phyloP scores from a whole-genome alignment of 2,113 vertebrate genomes.

The Calidris pygmaea region DNA sequence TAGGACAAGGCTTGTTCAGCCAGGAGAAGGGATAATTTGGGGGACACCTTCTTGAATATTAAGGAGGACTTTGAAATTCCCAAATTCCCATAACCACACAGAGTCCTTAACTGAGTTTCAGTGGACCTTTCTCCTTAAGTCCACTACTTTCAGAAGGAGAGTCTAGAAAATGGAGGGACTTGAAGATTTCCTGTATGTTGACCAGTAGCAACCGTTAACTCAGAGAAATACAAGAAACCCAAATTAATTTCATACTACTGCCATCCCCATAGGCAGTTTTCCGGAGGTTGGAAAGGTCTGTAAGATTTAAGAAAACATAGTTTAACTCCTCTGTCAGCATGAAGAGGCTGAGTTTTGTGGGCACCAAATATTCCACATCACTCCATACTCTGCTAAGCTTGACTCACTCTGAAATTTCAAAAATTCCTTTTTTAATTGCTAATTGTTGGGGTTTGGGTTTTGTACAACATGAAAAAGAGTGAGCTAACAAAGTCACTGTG shows the following conservation, averaged over 20 bases:
- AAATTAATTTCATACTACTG: background rate
- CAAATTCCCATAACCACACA: background rate
- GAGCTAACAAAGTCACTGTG: background rate
- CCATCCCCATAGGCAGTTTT: background rate
- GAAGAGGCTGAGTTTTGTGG: background rate
- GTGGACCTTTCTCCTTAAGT: background rate
- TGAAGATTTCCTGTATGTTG: background rate
- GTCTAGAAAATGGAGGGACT: background rate
- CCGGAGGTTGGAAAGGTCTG: background rate
- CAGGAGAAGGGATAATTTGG: background rate
- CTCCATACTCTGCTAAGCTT: background rate
- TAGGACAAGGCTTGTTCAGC: background rate
- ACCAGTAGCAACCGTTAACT: background rate
- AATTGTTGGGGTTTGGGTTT: background rate
- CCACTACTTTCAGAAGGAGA: background rate
- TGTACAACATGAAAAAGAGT: background rate
- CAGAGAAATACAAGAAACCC: background rate
- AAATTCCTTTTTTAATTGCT: background rate
- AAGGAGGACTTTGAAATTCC: background rate
- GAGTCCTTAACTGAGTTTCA: background rate
- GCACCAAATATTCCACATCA: background rate
- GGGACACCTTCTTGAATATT: fast-evolving
- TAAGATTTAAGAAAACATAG: background rate
- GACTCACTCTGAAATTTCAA: background rate
- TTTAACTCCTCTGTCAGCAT: background rate